Conservation (phyloP, 2,113 vertebrate genomes). For the Chaetorhynchus papuensis region DNA sequence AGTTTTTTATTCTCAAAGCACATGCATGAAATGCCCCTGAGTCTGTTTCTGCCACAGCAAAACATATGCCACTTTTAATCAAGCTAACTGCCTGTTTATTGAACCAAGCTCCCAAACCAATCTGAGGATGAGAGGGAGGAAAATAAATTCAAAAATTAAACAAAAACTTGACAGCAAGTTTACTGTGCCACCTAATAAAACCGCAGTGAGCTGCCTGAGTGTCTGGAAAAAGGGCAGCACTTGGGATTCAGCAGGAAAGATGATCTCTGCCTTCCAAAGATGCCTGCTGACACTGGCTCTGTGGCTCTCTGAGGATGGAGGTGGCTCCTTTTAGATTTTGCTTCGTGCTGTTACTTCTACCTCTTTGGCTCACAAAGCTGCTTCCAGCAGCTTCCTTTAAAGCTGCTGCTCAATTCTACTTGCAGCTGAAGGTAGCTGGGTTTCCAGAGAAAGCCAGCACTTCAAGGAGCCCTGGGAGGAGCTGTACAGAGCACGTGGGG, state of each 20-base stretch:
- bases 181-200: not conserved
- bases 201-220: not conserved
- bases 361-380: not conserved
- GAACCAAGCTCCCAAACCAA: not conserved
- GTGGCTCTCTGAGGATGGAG: not conserved
- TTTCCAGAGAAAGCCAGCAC: not conserved
- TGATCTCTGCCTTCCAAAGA: not conserved
- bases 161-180: not conserved
- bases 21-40: not conserved
- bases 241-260: not conserved
- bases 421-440: not conserved
- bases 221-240: not conserved
- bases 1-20: constrained; percentile 13
- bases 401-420: not conserved
- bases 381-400: not conserved
- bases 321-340: not conserved
- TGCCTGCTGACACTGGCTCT: not conserved
- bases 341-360: not conserved
- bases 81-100: constrained; percentile 19
- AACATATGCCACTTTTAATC: constrained; percentile 22
- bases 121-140: not conserved
- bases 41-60: not conserved
- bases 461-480: not conserved
- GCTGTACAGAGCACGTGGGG: not conserved
- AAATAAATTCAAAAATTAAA: not conserved